Base-by-base conservation (phyloP, 2,888 invertebrate genomes). In the Aromia moschata region DNA sequence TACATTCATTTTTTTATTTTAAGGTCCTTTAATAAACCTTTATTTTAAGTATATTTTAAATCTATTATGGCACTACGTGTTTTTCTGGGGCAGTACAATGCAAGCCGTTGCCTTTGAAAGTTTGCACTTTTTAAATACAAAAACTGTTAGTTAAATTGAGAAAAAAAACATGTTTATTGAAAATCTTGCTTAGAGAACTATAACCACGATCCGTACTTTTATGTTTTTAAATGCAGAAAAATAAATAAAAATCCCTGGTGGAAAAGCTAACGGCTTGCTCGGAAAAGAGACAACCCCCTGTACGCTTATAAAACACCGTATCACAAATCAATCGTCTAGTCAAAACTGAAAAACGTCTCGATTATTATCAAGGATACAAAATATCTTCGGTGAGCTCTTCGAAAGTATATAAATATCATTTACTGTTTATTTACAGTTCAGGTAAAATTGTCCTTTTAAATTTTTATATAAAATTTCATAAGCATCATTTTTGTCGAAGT, bases 321-420 rank as follows among this genome's bases (percentile, higher is more conserved):
- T 62, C 61, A 62, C 52, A 62, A 62, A 58, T 56, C 14, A 58
- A 58, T 58, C 5, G 20, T 53, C 45, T 41, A 49, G 25, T 45
- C 49, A 58, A 33, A 43, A 51, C 38, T 18, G 31, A 31, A 31
- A 52, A 20, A 44, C 47, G 44, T 25, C 47, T 38, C 40, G 20
- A 36, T 59, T 55, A 45, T 58, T 47, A 43, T 30, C 60, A 64
- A 33, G 55, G 55, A 49, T 57, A 58, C 43, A 56, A 60, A 51
- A 65, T 58, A 62, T 41, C n/a, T 54, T 65, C 60, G 40, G 62
- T 58, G 60, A 58, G 56, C 47, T 54, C 56, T 53, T 60, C 65
- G 58, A 60, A 58, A 56, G 59, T 60, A 65, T 62, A 65, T 65
- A 55, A 62, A 65, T 65, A 65, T 54, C 31, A 46, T 58, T 60